Percentiles rank a stretch among this genome's conserved stretches.
Evolutionary conservation across 92 coral and sea anemone genomes (phyloP).

Genomic region (Scolanthus callimorphus): DNA sequence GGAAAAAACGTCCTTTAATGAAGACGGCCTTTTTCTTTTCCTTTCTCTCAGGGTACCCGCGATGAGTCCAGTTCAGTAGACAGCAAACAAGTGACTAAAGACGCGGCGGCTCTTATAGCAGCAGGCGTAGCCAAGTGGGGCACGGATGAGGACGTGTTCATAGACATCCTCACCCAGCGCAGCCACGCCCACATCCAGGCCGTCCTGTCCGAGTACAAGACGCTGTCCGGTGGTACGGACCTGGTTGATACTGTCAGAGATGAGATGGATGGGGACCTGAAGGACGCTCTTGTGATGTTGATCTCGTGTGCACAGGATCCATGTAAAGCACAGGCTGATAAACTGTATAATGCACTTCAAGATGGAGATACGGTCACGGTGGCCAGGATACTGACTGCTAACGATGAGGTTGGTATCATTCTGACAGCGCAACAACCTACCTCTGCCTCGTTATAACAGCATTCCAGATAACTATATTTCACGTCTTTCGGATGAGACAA

Average conservation of each 20-base stretch:
- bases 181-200: constrained; percentile 49
- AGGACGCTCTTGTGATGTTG: constrained; percentile 31
- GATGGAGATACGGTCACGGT: constrained; percentile 43
- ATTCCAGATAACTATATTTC: no score
- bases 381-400: constrained; percentile 49
- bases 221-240: constrained; percentile 24
- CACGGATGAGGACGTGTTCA: constrained; percentile 67
- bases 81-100: constrained; percentile 21
- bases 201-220: constrained; percentile 50
- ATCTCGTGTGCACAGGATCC: constrained; percentile 21
- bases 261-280: constrained; percentile 51
- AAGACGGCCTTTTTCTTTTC: no score
- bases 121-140: constrained; percentile 77
- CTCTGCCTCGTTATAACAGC: no score
- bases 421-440: no score
- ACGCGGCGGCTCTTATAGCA: constrained; percentile 42
- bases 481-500: no score
- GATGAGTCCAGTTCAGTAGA: constrained; percentile 28
- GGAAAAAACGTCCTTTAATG: no score
- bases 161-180: constrained; percentile 48
- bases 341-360: constrained; percentile 49
- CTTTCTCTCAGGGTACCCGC: constrained; percentile 58
- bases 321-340: constrained; percentile 54
- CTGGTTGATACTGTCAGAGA: constrained; percentile 30
- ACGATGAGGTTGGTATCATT: constrained; percentile 42